Evolutionary conservation across 35 echinoderm and acorn worm genomes (phyloP).

Genomic region (Holothuria glaberrima): DNA sequence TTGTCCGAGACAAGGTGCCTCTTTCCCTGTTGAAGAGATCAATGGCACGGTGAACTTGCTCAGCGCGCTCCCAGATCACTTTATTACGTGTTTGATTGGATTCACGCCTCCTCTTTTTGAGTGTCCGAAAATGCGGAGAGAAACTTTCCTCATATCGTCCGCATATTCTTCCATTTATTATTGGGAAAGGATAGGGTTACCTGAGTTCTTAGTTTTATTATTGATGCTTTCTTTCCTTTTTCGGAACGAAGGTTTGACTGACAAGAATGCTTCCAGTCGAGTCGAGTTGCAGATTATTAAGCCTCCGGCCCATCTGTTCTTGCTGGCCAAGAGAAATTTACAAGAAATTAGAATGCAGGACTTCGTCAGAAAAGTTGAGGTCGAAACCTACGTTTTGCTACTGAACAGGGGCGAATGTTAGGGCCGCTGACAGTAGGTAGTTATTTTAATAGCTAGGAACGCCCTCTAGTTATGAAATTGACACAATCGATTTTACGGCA

Average conservation of each 20-base stretch:
- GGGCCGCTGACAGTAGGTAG: no score
- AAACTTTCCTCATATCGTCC: background rate
- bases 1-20: slow-evolving; percentile 36
- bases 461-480: slow-evolving; percentile 48
- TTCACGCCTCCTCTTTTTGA: slow-evolving; percentile 21
- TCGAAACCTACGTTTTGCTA: slow-evolving; percentile 11
- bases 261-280: slow-evolving; percentile 33
- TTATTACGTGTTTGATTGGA: slow-evolving; percentile 31
- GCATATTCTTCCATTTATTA: slow-evolving; percentile 21
- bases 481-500: slow-evolving; percentile 28
- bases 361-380: slow-evolving; percentile 13
- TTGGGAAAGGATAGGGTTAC: slow-evolving; percentile 30
- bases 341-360: slow-evolving; percentile 12
- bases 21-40: background rate
- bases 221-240: background rate
- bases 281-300: slow-evolving; percentile 46
- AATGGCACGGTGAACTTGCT: slow-evolving; percentile 1
- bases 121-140: slow-evolving; percentile 12
- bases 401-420: background rate
- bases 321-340: background rate
- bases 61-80: background rate
- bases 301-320: slow-evolving; percentile 24
- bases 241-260: slow-evolving; percentile 20
- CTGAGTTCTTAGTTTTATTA: background rate
- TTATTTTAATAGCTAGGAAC: background rate